phyloP scores from a whole-genome alignment of 2,113 vertebrate species.

The Dermatemys mawii region DNA sequence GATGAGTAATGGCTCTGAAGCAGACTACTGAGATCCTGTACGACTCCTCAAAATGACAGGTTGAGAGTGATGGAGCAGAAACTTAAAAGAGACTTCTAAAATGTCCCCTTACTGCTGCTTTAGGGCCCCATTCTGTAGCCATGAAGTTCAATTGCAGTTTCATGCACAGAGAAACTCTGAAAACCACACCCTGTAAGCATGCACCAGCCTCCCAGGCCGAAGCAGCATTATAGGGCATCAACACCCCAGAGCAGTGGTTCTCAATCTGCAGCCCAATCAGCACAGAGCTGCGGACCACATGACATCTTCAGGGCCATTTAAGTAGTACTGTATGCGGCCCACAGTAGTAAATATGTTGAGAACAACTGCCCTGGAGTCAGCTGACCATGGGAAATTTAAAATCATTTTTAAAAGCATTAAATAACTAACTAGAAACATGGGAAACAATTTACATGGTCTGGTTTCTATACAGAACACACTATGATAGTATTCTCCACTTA shows the following conservation, averaged over 20 bases:
- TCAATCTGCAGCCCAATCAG: too few species aligned
- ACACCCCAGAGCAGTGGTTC: neutral
- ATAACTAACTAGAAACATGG: neutral
- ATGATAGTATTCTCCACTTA: neutral
- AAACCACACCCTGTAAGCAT: neutral
- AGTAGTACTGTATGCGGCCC: too few species aligned
- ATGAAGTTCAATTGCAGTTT: slow-evolving; percentile 2
- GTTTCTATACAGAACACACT: neutral
- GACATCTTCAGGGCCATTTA: too few species aligned
- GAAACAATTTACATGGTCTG: neutral
- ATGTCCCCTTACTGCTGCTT: neutral
- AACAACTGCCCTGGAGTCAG: neutral
- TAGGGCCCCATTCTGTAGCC: neutral
- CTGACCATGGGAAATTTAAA: neutral
- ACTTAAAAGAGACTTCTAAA: neutral
- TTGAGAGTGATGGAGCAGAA: neutral
- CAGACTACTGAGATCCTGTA: neutral
- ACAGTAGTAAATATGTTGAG: too few species aligned
- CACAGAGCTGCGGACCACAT: too few species aligned
- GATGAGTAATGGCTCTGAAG: slow-evolving; percentile 8
- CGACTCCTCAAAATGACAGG: neutral
- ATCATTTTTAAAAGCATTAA: neutral
- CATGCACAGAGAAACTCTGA: neutral
- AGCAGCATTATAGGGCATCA: neutral
- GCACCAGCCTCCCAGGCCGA: neutral